Evolutionary conservation across 2,113 vertebrate species (phyloP).

Genomic region (Genyomyrus donnyi): DNA sequence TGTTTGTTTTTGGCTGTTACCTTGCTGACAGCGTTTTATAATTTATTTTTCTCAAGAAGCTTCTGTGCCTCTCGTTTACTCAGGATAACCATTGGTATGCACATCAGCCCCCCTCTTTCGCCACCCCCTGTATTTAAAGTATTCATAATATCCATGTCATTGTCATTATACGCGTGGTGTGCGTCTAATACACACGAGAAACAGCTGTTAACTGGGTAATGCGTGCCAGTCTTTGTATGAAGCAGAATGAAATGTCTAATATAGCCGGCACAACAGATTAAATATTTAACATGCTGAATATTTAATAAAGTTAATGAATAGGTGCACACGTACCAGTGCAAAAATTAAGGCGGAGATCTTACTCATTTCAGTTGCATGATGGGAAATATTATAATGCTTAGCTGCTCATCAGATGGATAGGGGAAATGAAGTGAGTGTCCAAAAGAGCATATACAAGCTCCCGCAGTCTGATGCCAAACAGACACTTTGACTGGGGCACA

Average conservation of each 20-base stretch:
- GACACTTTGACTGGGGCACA: neutral
- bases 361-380: neutral
- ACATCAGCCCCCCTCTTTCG: neutral
- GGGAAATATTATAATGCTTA: neutral
- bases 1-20: neutral
- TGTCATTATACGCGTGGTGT: neutral
- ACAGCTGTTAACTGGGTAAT: neutral
- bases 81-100: neutral
- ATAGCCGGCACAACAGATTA: neutral
- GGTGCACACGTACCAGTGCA: neutral
- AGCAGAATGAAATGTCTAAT: slow-evolving; percentile 5
- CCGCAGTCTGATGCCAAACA: neutral
- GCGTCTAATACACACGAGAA: neutral
- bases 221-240: neutral
- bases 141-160: neutral
- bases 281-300: slow-evolving; percentile 4
- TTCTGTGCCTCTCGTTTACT: neutral
- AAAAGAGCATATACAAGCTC: neutral
- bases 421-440: neutral
- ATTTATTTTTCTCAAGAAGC: neutral
- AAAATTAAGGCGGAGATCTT: neutral
- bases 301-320: slow-evolving; percentile 8
- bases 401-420: neutral
- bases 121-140: neutral
- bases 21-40: neutral